Evolutionary conservation across 2,888 invertebrate species (phyloP).

Genomic region (Doris montereyensis): DNA sequence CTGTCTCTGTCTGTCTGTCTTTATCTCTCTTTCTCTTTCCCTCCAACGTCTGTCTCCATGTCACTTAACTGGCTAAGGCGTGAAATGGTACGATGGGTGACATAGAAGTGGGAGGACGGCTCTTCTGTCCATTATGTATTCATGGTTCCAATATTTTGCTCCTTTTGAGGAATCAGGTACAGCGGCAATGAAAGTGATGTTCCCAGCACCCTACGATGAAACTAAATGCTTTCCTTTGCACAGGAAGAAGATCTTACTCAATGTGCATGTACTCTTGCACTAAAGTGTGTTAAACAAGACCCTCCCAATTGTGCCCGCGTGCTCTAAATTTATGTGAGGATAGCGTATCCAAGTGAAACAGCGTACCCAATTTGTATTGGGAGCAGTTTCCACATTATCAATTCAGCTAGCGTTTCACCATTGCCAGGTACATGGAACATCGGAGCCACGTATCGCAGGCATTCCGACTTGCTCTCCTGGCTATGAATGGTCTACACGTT

Average conservation of each 20-base stretch:
- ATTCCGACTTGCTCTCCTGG: constrained; percentile 85
- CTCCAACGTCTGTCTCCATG: constrained; percentile 87
- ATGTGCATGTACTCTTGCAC: constrained; percentile 83
- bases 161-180: constrained; percentile 88
- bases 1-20: too few relatives aligned
- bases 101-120: constrained; percentile 86
- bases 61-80: constrained; percentile 84
- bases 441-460: constrained; percentile 84
- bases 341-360: constrained; percentile 85
- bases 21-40: too few relatives aligned
- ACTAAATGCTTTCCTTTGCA: constrained; percentile 81
- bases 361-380: constrained; percentile 89
- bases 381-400: constrained; percentile 84
- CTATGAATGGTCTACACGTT: constrained; percentile 87
- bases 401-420: constrained; percentile 87
- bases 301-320: constrained; percentile 88
- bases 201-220: constrained; percentile 84
- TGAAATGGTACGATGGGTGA: constrained; percentile 92
- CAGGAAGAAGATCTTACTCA: constrained; percentile 87
- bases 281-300: constrained; percentile 90
- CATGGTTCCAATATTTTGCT: constrained; percentile 89
- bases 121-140: constrained; percentile 86
- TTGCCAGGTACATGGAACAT: constrained; percentile 90
- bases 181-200: constrained; percentile 88
- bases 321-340: constrained; percentile 88